phyloP scores from a whole-genome alignment of 1,140 invertebrate genomes.

The Diprion similis region DNA sequence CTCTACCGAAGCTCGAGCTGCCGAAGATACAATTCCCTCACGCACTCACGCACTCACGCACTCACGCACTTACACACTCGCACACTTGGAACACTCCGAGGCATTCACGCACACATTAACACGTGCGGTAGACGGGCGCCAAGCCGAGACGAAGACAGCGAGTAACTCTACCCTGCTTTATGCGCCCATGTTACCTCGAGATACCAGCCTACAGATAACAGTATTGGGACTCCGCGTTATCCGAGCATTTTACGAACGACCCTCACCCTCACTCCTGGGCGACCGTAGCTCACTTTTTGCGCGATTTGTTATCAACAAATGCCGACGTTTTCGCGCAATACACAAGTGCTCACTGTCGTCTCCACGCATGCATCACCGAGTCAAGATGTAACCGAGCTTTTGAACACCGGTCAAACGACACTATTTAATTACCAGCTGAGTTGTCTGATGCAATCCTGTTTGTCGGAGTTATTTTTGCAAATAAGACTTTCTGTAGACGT shows the following conservation, averaged over 20 bases:
- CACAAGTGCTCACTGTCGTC: background rate
- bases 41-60: background rate
- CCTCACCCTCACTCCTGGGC: background rate
- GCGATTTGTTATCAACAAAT: background rate
- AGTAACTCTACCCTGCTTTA: slow-evolving; percentile 7
- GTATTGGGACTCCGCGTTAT: slow-evolving; percentile 1
- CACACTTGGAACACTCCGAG: no score
- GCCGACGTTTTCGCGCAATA: background rate
- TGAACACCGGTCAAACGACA: slow-evolving; percentile 5
- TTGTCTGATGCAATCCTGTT: background rate
- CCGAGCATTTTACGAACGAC: slow-evolving; percentile 3
- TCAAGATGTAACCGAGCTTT: background rate
- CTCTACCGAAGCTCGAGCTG: background rate
- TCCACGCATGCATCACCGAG: background rate
- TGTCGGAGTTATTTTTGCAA: background rate
- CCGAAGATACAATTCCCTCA: slow-evolving; percentile 7
- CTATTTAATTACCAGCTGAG: background rate
- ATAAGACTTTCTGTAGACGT: background rate
- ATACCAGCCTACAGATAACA: slow-evolving; percentile 2
- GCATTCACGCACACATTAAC: no score
- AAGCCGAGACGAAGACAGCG: background rate
- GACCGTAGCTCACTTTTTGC: slow-evolving; percentile 4
- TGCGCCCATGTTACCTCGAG: slow-evolving; percentile 6
- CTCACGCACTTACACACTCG: background rate
- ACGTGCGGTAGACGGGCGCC: background rate